Percentiles rank a stretch among this genome's conserved stretches.
Conservation (phyloP, 2,797 vertebrate species). For the Siniperca undulata region DNA sequence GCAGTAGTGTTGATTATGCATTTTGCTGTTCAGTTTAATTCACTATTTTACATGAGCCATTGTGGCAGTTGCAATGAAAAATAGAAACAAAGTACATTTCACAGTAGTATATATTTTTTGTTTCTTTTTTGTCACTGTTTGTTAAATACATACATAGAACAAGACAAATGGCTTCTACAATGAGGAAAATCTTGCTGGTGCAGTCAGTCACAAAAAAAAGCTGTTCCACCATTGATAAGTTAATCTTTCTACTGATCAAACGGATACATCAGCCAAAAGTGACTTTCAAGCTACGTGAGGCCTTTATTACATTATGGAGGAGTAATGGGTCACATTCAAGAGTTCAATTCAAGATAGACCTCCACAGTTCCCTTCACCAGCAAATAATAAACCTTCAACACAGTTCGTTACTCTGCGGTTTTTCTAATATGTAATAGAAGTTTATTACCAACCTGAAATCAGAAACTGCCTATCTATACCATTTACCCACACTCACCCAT, state of each 20-base stretch:
- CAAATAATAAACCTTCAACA: constrained; percentile 66
- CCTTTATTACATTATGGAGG: constrained; percentile 72
- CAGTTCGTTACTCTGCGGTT: constrained; percentile 65
- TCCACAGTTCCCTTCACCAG: constrained; percentile 69
- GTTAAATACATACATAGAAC: constrained; percentile 84
- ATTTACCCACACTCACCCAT: constrained; percentile 72
- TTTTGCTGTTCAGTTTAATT: constrained; percentile 54
- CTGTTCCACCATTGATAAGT: constrained; percentile 51
- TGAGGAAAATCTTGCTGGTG: constrained; percentile 80
- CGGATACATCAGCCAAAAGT: constrained; percentile 64
- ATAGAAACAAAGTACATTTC: constrained; percentile 83
- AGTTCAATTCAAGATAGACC: constrained; percentile 59
- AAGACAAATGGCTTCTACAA: constrained; percentile 81
- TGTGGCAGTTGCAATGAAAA: constrained; percentile 70
- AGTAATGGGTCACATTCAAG: constrained; percentile 67
- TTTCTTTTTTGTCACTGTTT: constrained; percentile 76
- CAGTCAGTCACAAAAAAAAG: constrained; percentile 67
- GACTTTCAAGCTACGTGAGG: constrained; percentile 68
- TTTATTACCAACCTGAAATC: constrained; percentile 79
- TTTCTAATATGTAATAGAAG: constrained; percentile 70
- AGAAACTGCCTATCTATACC: constrained; percentile 69
- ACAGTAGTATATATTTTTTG: constrained; percentile 84
- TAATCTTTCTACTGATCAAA: constrained; percentile 61
- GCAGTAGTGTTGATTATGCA: constrained; percentile 56
- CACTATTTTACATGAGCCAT: constrained; percentile 67